Conservation (phyloP, 2,797 vertebrate species). For the Ctenosaura bakeri region DNA sequence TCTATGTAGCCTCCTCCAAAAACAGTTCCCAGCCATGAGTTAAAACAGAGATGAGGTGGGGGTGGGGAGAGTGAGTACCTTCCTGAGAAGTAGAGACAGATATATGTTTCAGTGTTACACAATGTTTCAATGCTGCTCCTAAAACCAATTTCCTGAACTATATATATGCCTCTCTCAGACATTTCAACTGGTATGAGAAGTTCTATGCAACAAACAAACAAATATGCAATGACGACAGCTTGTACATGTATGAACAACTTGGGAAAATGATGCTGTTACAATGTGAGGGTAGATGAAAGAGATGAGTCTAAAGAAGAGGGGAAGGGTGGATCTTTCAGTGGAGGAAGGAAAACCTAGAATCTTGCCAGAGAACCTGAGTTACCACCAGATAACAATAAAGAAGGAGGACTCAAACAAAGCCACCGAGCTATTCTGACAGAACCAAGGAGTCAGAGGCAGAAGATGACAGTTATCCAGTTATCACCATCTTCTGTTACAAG, state of each 20-base stretch:
- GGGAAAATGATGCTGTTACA: not conserved
- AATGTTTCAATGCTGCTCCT: not conserved
- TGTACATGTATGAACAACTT: slow-evolving; percentile 5
- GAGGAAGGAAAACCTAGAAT: not conserved
- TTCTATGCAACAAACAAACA: not conserved
- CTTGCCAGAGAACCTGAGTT: not conserved
- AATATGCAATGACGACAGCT: not conserved
- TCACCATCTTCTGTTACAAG: slow-evolving; percentile 19
- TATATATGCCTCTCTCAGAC: not conserved
- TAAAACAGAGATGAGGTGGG: not conserved
- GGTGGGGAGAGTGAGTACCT: not conserved
- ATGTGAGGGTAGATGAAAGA: slow-evolving; percentile 2
- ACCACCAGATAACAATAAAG: not conserved
- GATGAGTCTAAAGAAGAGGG: not conserved
- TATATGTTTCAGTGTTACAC: not conserved
- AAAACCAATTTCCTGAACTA: slow-evolving; percentile 1
- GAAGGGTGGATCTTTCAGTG: not conserved
- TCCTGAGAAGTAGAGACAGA: not conserved
- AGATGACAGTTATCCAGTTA: not conserved
- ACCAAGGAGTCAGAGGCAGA: not conserved
- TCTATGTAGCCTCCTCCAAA: not conserved
- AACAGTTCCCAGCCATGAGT: not conserved
- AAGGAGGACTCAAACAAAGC: not conserved
- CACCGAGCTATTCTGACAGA: not conserved
- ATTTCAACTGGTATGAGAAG: not conserved